These are phyloP conservation scores for Tetragonula carbonaria DNA, from an alignment of 2,888 invertebrate species.

Conservation along the genomic window DNA sequence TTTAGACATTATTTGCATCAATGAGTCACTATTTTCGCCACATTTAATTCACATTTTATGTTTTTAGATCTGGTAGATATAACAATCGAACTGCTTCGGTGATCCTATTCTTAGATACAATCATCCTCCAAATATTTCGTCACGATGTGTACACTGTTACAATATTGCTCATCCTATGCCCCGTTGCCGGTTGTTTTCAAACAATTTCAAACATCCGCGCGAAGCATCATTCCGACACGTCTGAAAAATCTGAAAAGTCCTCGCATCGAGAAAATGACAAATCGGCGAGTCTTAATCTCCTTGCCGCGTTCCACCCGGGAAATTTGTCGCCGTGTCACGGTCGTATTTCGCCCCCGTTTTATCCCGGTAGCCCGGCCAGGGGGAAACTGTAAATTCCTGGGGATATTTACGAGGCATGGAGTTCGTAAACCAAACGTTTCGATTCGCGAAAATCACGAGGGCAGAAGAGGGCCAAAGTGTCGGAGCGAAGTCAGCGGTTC, in stretches of 20 bases:
- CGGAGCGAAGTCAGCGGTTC: slow-evolving; percentile 35
- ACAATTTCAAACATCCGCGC: no score
- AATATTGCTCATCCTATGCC: not conserved
- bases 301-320: not conserved
- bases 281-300: slow-evolving; percentile 3
- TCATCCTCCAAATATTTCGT: not conserved
- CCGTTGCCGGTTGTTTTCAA: not conserved
- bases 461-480: not conserved
- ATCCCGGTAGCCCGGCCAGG: not conserved
- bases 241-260: no score
- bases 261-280: slow-evolving; percentile 9
- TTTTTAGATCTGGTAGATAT: no score
- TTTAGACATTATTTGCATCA: no score
- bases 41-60: no score
- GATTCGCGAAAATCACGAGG: slow-evolving; percentile 36
- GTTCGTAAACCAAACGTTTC: slow-evolving; percentile 30
- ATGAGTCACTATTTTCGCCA: no score
- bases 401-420: slow-evolving; percentile 46
- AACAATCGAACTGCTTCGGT: no score
- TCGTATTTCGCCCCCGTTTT: slow-evolving; percentile 33
- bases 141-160: not conserved
- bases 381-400: slow-evolving; percentile 28
- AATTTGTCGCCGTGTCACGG: slow-evolving; percentile 15
- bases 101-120: no score
- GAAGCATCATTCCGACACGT: no score